A percentile compares a stretch with the other conserved stretches of the same genome.
phyloP scores from a whole-genome alignment of 2,113 vertebrate species.

The Spheniscus mendiculus region DNA sequence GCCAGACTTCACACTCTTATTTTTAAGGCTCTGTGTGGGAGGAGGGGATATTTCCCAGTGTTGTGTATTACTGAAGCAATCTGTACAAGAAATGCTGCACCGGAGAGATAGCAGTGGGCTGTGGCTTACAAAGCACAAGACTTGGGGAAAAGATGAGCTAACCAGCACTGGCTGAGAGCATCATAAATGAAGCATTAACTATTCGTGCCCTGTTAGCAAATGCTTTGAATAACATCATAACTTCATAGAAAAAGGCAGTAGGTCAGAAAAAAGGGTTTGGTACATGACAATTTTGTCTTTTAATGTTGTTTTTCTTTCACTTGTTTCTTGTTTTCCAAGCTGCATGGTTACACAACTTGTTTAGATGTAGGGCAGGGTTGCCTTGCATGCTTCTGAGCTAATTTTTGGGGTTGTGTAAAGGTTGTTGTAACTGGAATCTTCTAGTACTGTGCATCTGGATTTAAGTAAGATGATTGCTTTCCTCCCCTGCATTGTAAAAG shows the following conservation, averaged over 20 bases:
- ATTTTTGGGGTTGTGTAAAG: neutral
- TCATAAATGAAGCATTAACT: neutral
- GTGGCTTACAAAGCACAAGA: slow-evolving; percentile 21
- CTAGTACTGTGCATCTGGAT: neutral
- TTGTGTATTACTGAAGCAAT: slow-evolving; percentile 49
- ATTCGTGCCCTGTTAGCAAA: neutral
- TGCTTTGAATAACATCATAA: neutral
- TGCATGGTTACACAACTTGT: neutral
- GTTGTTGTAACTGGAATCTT: neutral
- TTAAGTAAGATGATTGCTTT: neutral
- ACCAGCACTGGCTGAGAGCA: neutral
- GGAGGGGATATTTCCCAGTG: slow-evolving; percentile 58
- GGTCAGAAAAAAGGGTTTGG: neutral
- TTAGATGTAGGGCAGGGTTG: neutral
- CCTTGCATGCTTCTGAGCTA: neutral
- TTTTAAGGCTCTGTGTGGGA: slow-evolving; percentile 59
- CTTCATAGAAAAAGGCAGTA: neutral
- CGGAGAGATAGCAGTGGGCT: neutral
- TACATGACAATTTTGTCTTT: neutral
- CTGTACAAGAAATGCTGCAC: slow-evolving; percentile 50
- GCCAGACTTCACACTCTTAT: slow-evolving; percentile 60
- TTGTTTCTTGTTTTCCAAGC: neutral
- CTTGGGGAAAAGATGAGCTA: neutral
- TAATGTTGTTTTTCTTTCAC: neutral
- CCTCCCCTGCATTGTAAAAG: neutral